phyloP scores from a whole-genome alignment of 2,797 vertebrate species.

The Alca torda region DNA sequence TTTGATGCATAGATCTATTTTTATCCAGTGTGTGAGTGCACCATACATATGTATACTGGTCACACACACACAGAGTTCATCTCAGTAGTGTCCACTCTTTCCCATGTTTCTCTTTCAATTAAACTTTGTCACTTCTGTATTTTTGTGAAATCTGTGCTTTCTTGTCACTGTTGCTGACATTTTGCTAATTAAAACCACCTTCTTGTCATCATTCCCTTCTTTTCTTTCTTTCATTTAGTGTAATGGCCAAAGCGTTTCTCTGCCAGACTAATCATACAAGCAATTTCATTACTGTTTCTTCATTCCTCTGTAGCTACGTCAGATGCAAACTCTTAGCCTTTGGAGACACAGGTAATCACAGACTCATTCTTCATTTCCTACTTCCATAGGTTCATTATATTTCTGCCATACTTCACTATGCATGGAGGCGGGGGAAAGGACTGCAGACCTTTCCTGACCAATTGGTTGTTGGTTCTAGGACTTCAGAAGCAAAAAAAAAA shows the following conservation, averaged over 20 bases:
- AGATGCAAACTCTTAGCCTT: background rate
- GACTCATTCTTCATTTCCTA: slow-evolving; percentile 13
- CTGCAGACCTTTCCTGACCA: background rate
- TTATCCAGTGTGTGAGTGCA: background rate
- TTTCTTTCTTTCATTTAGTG: background rate
- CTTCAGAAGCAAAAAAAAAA: background rate
- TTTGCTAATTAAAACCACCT: background rate
- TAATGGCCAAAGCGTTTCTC: background rate
- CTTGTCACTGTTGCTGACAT: background rate
- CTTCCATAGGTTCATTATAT: background rate
- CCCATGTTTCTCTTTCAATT: background rate
- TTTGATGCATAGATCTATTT: background rate
- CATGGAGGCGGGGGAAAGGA: background rate
- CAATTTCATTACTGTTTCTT: background rate
- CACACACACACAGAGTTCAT: background rate
- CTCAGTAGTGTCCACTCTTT: background rate
- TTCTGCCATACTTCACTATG: background rate
- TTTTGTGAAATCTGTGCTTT: background rate
- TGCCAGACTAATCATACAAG: background rate
- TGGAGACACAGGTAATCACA: slow-evolving; percentile 19
- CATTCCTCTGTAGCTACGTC: slow-evolving; percentile 7
- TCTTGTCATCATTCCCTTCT: background rate
- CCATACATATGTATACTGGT: background rate
- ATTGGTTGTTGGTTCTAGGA: background rate
- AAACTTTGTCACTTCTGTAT: background rate